Evolutionary conservation across 2,113 vertebrate genomes (phyloP).

Genomic region (Corapipo altera): DNA sequence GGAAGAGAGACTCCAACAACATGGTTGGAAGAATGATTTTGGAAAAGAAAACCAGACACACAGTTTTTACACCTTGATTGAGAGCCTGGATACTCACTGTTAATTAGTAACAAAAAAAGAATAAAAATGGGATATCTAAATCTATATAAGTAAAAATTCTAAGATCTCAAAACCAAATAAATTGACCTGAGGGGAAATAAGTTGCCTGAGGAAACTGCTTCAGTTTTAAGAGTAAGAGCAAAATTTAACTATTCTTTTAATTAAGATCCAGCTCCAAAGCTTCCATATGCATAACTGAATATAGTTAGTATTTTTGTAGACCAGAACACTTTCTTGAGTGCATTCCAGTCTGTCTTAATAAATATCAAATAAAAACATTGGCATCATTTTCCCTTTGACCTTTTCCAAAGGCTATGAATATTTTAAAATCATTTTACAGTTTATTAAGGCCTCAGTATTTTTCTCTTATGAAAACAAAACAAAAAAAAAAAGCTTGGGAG

Average conservation of each 20-base stretch:
- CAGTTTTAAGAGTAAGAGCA: neutral
- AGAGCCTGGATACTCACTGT: neutral
- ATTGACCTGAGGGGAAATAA: neutral
- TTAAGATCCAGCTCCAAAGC: neutral
- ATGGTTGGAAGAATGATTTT: neutral
- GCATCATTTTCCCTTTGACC: neutral
- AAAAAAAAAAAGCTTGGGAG: fast-evolving
- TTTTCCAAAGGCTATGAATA: neutral
- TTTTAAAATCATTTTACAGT: neutral
- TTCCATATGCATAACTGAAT: neutral
- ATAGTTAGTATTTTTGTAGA: neutral
- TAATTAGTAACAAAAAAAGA: neutral
- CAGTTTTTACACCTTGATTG: neutral
- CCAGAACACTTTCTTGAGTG: neutral
- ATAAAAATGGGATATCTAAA: neutral
- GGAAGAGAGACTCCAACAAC: neutral
- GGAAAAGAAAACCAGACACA: neutral
- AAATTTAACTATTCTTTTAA: neutral
- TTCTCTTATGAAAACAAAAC: neutral
- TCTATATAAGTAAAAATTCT: neutral
- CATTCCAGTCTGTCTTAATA: neutral
- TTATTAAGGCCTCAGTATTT: neutral
- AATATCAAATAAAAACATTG: neutral
- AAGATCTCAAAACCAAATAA: neutral
- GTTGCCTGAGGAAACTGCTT: neutral